Conservation (phyloP, 2,888 invertebrate species). For the Drosophila falleni region DNA sequence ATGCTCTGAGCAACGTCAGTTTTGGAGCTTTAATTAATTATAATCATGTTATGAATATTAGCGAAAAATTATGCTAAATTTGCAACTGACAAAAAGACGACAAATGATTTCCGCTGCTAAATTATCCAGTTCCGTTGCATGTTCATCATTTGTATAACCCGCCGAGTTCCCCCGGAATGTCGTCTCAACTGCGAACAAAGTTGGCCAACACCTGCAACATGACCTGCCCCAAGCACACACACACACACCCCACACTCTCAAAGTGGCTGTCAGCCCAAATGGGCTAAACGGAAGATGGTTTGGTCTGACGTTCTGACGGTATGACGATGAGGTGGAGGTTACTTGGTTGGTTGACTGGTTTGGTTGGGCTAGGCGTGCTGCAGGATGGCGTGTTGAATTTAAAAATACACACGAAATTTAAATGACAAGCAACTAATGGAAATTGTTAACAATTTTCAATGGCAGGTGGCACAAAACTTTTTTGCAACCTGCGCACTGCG, state of each 20-base stretch:
- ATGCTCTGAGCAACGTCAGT: neutral
- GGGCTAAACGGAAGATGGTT: conserved; percentile 27
- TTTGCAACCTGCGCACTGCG: conserved; percentile 26
- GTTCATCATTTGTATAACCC: conserved; percentile 64
- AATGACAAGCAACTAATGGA: conserved; percentile 82
- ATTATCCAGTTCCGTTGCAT: conserved; percentile 77
- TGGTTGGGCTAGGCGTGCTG: conserved; percentile 3
- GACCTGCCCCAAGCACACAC: conserved; percentile 12
- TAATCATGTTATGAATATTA: conserved; percentile 30
- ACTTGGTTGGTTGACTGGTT: neutral
- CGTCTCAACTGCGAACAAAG: conserved; percentile 51
- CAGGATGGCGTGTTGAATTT: conserved; percentile 56
- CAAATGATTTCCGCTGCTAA: conserved; percentile 76
- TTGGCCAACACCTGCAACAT: conserved; percentile 58
- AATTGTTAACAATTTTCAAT: conserved; percentile 77
- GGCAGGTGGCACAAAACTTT: conserved; percentile 69
- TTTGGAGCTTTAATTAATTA: conserved; percentile 40
- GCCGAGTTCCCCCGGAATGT: conserved; percentile 3
- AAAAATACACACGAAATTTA: conserved; percentile 75
- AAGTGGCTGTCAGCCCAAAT: conserved; percentile 25
- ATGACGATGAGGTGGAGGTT: neutral
- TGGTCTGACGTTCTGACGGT: conserved; percentile 11
- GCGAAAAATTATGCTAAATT: conserved; percentile 53
- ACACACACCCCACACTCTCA: neutral
- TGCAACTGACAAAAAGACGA: conserved; percentile 72